These are phyloP conservation scores for Micronycteris hirsuta DNA, from an alignment of 2,113 vertebrate species.

Conservation along the genomic window DNA sequence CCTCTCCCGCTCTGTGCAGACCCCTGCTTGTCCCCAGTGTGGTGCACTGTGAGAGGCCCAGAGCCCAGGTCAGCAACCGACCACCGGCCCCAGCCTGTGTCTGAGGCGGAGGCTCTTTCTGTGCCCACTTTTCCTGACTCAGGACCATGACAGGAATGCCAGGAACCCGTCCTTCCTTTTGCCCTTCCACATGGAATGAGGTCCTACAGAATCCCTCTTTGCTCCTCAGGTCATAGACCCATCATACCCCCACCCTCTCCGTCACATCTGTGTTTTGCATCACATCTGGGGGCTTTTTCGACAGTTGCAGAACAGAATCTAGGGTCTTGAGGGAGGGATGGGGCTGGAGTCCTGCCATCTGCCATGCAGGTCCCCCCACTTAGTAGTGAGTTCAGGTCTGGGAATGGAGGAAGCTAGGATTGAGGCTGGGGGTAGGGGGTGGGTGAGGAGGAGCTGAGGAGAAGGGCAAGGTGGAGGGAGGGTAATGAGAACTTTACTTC, in stretches of 20 bases:
- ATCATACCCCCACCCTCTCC: rapidly evolving
- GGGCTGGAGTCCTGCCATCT: neutral
- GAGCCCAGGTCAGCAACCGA: neutral
- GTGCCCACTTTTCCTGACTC: neutral
- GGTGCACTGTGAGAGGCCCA: neutral
- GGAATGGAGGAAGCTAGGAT: neutral
- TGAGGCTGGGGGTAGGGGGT: neutral
- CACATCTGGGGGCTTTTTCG: neutral
- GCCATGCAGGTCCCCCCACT: neutral
- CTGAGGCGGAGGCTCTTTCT: neutral
- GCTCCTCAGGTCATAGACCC: neutral
- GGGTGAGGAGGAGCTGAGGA: neutral
- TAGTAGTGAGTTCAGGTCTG: neutral
- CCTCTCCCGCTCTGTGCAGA: neutral
- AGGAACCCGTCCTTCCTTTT: neutral
- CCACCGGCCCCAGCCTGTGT: neutral
- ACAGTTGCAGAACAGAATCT: neutral
- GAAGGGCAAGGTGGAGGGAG: neutral
- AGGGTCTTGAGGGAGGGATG: neutral
- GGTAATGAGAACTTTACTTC: neutral
- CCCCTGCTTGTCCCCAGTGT: neutral
- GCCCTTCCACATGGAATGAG: neutral
- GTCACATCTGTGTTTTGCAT: neutral
- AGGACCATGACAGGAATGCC: neutral
- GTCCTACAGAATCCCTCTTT: neutral